Evolutionary conservation across 2,113 vertebrate species (phyloP).

Genomic region (Podilymbus podiceps): DNA sequence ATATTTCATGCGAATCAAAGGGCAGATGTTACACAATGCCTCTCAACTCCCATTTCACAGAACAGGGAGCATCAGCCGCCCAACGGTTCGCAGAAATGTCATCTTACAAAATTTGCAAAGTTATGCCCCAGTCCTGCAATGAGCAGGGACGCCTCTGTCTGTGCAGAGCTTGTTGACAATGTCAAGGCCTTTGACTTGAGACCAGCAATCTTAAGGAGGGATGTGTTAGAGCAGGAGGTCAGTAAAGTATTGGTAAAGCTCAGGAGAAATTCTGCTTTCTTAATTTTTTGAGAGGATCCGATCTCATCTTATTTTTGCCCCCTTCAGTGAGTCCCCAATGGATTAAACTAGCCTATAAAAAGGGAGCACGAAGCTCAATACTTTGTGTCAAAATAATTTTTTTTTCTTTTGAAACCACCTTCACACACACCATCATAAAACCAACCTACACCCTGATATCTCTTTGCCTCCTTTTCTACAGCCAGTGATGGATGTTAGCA

Average conservation of each 20-base stretch:
- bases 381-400: neutral
- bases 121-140: neutral
- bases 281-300: neutral
- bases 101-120: neutral
- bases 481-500: neutral
- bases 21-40: neutral
- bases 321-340: neutral
- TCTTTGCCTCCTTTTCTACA: neutral
- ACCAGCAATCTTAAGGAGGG: neutral
- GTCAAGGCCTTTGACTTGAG: neutral
- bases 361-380: neutral
- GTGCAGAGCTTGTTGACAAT: accelerated
- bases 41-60: neutral
- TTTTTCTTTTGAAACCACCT: neutral
- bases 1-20: neutral
- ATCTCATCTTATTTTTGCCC: neutral
- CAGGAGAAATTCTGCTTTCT: neutral
- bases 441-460: neutral
- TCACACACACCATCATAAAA: neutral
- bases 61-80: neutral
- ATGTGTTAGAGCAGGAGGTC: neutral
- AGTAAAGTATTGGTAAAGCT: neutral
- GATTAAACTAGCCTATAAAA: neutral
- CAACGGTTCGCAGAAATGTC: neutral
- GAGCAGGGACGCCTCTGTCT: neutral